Evolutionary conservation across 2,113 vertebrate species (phyloP), one percentile per base, ranked within the genome.

Genomic region (Formicarius rufipectus): DNA sequence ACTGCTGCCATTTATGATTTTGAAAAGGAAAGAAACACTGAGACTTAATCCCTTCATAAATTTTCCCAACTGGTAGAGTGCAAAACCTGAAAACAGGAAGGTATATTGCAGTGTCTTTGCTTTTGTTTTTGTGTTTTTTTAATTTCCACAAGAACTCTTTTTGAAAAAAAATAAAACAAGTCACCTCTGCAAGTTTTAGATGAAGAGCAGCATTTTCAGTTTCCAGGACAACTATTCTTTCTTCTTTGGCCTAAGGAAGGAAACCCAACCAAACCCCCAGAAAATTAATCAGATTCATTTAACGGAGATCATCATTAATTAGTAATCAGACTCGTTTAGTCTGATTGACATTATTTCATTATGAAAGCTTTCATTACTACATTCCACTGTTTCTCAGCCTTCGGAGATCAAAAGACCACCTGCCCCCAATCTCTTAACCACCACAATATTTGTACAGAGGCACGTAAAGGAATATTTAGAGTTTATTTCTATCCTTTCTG

Each of bases 151-250:
- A 10, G 5, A 62, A 63, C 17, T 77, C 0, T 37, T 80, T 53
- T 19, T 22, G 3, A 24, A 67, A 27, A 73, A 23, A 62, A 64
- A 39, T 1, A 75, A 42, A 42, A 42, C 40, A 42, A 42, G 22
- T 94, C 97, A 98, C 98, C 98, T 98, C 97, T 10, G 98, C 98
- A 74, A 99, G 94, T 71, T 98, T 98, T 90, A 99, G 97, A 90
- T 98, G 98, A 88, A 99, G 98, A 89, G 97, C 94, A 8, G 98
- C 98, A 58, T 99, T 99, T 93, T 99, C 98, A 5, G 98, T 98
- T 95, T 99, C 98, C 94, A 99, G 95, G 31, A 98, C 98, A 79
- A 98, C 88, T 92, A 98, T 98, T 68, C 97, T 96, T 93, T 99
- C 99, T 96, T 99, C 98, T 98, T 98, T 98, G 89, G 96, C 92